phyloP scores from a whole-genome alignment of 1,140 invertebrate species.

The Notospermus geniculatus region DNA sequence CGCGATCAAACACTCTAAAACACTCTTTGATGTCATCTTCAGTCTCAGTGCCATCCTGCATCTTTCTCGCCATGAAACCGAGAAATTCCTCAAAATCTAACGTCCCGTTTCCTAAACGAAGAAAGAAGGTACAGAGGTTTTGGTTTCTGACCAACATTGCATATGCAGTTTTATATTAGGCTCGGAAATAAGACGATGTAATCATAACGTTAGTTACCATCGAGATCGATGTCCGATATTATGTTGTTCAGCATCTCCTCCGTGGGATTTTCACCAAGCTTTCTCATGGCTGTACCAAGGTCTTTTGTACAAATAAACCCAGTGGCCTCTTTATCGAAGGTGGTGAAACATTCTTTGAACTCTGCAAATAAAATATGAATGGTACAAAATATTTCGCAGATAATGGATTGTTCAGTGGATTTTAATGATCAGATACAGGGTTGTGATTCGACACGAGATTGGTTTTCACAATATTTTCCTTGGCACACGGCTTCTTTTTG shows the following conservation, averaged over 20 bases:
- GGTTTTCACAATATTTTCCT: too few species aligned
- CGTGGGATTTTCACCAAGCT: slow-evolving; percentile 4
- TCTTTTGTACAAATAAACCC: slow-evolving; percentile 4
- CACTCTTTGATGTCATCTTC: slow-evolving; percentile 98
- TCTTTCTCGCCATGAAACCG: slow-evolving; percentile 98
- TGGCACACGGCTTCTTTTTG: too few species aligned
- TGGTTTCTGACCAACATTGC: too few species aligned
- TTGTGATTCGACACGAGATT: too few species aligned
- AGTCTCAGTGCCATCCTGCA: slow-evolving; percentile 93
- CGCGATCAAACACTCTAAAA: slow-evolving; percentile 97
- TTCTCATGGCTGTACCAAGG: slow-evolving; percentile 8
- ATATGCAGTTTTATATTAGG: too few species aligned
- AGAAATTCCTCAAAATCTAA: slow-evolving; percentile 98
- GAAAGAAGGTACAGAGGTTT: too few species aligned
- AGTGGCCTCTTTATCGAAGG: background rate
- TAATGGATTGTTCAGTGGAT: too few species aligned
- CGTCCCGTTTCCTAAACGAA: slow-evolving; percentile 97
- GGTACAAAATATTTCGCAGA: too few species aligned
- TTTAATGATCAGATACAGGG: too few species aligned
- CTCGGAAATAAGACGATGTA: too few species aligned
- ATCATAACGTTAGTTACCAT: too few species aligned
- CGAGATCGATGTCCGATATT: background rate
- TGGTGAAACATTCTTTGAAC: slow-evolving; percentile 3
- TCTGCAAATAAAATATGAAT: slow-evolving; percentile 4
- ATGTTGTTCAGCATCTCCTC: background rate